These are phyloP conservation scores for Araneus ventricosus DNA, from an alignment of 1,140 invertebrate genomes.

Conservation along the genomic window DNA sequence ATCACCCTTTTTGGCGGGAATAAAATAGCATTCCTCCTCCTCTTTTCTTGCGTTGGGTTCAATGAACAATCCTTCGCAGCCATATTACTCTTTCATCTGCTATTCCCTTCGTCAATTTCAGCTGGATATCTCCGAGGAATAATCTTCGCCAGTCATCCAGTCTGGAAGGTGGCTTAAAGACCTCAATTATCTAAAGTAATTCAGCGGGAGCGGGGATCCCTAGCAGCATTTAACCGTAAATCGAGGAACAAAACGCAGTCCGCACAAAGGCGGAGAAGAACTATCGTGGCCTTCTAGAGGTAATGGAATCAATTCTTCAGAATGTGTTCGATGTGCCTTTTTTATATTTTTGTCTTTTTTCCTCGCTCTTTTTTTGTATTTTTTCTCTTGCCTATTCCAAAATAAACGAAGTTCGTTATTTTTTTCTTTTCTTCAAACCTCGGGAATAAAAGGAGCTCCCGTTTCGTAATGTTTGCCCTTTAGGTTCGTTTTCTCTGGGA, in stretches of 20 bases:
- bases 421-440: not conserved
- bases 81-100: slow-evolving; percentile 33
- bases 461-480: slow-evolving; percentile 25
- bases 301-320: slow-evolving; percentile 55
- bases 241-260: slow-evolving; percentile 32
- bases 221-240: slow-evolving; percentile 44
- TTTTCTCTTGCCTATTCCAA: slow-evolving; percentile 2
- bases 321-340: slow-evolving; percentile 5
- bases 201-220: slow-evolving; percentile 2
- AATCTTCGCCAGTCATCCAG: slow-evolving; percentile 32
- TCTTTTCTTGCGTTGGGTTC: not conserved
- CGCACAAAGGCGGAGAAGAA: slow-evolving; percentile 18
- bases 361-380: not conserved
- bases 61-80: not conserved
- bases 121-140: slow-evolving; percentile 35
- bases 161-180: slow-evolving; percentile 47
- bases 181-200: slow-evolving; percentile 58
- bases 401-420: slow-evolving; percentile 25
- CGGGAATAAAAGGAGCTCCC: not conserved
- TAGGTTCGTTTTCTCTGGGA: slow-evolving; percentile 10
- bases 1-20: not conserved
- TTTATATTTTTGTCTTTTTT: not conserved
- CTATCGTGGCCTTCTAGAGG: slow-evolving; percentile 10
- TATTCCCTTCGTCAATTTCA: slow-evolving; percentile 13
- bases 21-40: slow-evolving; percentile 22